A percentile compares a stretch with the other conserved stretches of the same genome.
Conservation (phyloP, 2,888 invertebrate species). For the Hypena proboscidalis region DNA sequence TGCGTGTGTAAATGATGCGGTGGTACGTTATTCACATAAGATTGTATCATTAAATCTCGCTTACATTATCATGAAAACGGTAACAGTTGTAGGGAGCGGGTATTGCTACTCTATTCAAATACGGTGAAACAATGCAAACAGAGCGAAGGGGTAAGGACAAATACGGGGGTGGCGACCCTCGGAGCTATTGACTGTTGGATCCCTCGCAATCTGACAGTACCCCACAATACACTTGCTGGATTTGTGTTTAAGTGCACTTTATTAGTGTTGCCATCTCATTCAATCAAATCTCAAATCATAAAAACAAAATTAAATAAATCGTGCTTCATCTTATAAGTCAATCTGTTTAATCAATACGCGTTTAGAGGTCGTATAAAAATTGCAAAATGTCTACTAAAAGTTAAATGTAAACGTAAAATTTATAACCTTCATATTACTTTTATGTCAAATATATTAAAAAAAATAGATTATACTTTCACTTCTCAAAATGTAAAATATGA, state of each 20-base stretch:
- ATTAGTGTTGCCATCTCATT: constrained; percentile 44
- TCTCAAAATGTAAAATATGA: no score
- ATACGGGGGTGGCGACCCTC: constrained; percentile 71
- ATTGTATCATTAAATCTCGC: constrained; percentile 74
- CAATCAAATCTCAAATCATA: constrained; percentile 13
- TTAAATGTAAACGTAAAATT: no score
- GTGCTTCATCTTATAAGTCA: no score
- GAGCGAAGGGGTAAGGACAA: constrained; percentile 72
- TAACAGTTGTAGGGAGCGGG: constrained; percentile 76
- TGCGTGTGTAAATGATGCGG: constrained; percentile 37
- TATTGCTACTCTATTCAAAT: constrained; percentile 72
- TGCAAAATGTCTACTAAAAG: no score
- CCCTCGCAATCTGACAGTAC: constrained; percentile 67
- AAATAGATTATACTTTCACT: no score
- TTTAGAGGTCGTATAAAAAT: no score
- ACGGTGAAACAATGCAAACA: constrained; percentile 79
- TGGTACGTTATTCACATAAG: constrained; percentile 50
- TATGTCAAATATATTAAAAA: no score
- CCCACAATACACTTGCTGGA: constrained; percentile 63
- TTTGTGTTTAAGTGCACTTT: constrained; percentile 64
- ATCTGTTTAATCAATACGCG: no score
- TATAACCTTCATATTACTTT: no score
- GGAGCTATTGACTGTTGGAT: constrained; percentile 60
- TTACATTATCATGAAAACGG: constrained; percentile 76
- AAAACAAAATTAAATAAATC: constrained; percentile 1